A percentile compares a stretch with the other conserved stretches of the same genome.
These are phyloP conservation scores for Caenorhabditis panamensis DNA, from an alignment of 2,888 invertebrate genomes.

Conservation along the genomic window DNA sequence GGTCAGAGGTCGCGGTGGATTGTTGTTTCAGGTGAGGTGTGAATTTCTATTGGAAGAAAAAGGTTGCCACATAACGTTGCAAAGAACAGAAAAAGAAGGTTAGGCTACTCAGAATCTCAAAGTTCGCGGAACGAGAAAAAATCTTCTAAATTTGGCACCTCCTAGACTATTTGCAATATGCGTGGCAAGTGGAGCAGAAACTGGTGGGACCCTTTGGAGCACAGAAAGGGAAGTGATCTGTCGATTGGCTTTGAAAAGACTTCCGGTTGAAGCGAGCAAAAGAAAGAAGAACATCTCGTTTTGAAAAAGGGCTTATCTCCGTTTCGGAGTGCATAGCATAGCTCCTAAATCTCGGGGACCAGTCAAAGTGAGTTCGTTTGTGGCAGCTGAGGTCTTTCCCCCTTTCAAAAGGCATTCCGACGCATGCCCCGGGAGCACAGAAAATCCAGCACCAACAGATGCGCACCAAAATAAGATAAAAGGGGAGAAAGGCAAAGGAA, in stretches of 20 bases:
- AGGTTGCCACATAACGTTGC: no score
- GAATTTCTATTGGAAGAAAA: neutral
- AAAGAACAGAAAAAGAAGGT: no score
- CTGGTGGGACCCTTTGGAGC: no score
- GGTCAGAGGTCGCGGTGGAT: slow-evolving; percentile 19
- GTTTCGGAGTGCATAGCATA: slow-evolving; percentile 17
- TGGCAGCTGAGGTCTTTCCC: slow-evolving; percentile 23
- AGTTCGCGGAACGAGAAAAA: no score
- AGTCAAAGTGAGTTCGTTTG: slow-evolving; percentile 27
- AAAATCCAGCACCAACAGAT: slow-evolving; percentile 4
- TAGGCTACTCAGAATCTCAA: no score
- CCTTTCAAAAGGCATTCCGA: slow-evolving; percentile 24
- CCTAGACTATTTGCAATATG: neutral
- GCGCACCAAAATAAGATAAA: slow-evolving; percentile 38
- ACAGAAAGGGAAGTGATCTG: slow-evolving; percentile 21
- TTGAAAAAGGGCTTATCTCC: slow-evolving; percentile 37
- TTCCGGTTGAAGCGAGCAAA: neutral
- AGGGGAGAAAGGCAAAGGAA: slow-evolving; percentile 16
- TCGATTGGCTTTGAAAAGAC: slow-evolving; percentile 17
- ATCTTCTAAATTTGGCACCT: no score
- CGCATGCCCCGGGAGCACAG: slow-evolving; percentile 15
- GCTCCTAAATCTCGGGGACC: slow-evolving; percentile 13
- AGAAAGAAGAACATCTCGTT: slow-evolving; percentile 8
- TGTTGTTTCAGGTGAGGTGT: slow-evolving; percentile 11
- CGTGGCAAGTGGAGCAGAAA: neutral